Percentiles rank a stretch among this genome's conserved stretches.
These are phyloP conservation scores for Bombus haemorrhoidalis DNA, from an alignment of 1,140 invertebrate species.

Conservation along the genomic window DNA sequence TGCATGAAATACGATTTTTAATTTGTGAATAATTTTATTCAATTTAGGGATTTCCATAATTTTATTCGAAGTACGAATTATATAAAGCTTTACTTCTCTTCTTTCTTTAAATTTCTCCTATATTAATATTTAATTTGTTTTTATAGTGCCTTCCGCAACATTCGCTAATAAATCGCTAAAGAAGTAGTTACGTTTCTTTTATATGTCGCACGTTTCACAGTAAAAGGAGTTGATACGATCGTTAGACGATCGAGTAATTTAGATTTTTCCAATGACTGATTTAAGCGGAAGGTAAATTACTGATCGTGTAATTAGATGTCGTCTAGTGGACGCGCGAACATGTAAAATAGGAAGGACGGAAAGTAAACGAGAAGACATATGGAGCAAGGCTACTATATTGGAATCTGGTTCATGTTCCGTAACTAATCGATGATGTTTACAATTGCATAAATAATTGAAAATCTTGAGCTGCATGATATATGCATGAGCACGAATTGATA, in stretches of 20 bases:
- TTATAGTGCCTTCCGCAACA: neutral
- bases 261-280: slow-evolving; percentile 24
- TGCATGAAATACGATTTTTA: too few species aligned
- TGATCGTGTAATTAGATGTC: slow-evolving; percentile 45
- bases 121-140: neutral
- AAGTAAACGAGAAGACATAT: slow-evolving; percentile 26
- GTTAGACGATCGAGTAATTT: slow-evolving; percentile 45
- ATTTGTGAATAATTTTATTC: too few species aligned
- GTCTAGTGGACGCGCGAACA: slow-evolving; percentile 30
- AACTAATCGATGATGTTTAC: slow-evolving; percentile 36
- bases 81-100: too few species aligned
- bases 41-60: too few species aligned
- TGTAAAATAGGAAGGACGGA: slow-evolving; percentile 3
- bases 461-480: neutral
- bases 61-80: too few species aligned
- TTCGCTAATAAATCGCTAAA: neutral
- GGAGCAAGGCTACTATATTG: slow-evolving; percentile 22
- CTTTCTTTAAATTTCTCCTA: neutral
- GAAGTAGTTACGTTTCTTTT: neutral
- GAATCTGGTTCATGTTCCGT: slow-evolving; percentile 17
- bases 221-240: slow-evolving; percentile 44
- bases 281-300: slow-evolving; percentile 9
- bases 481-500: neutral
- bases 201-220: slow-evolving; percentile 11
- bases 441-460: slow-evolving; percentile 7